Percentiles rank a stretch among this genome's conserved stretches.
Evolutionary conservation across 1,140 invertebrate species (phyloP).

Genomic region (Delia radicum): DNA sequence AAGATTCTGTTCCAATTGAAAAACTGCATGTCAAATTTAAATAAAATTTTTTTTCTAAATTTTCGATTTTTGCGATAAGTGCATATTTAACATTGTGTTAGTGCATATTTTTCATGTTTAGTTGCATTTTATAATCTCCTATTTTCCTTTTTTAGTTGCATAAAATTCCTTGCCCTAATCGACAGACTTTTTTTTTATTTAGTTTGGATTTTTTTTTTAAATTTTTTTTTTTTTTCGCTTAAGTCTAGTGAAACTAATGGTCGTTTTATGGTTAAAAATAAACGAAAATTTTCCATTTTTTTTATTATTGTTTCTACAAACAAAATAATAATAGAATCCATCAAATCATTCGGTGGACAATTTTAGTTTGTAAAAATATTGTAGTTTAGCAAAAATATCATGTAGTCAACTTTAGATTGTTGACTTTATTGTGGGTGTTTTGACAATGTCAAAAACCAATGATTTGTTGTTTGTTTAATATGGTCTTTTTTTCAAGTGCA

Average conservation of each 20-base stretch:
- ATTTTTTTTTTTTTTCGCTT: background rate
- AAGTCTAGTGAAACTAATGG: background rate
- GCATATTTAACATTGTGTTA: too few relatives aligned
- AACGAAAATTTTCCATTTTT: background rate
- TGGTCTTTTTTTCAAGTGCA: too few relatives aligned
- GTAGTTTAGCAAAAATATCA: background rate
- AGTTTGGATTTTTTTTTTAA: background rate
- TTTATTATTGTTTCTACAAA: background rate
- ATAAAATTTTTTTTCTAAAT: too few relatives aligned
- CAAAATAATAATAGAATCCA: background rate
- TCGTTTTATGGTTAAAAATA: background rate
- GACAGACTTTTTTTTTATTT: background rate
- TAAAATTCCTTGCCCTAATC: too few relatives aligned
- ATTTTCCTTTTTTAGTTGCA: too few relatives aligned
- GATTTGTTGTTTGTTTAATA: background rate
- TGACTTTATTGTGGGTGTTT: background rate
- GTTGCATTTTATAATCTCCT: too few relatives aligned
- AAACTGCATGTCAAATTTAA: too few relatives aligned
- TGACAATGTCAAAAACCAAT: background rate
- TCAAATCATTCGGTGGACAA: background rate
- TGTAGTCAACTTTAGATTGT: background rate
- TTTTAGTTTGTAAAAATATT: background rate
- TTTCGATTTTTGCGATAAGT: too few relatives aligned
- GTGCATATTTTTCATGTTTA: too few relatives aligned
- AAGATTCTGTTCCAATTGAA: too few relatives aligned